Conservation (phyloP, 2,797 vertebrate species). For the Halcyon smyrnensis region DNA sequence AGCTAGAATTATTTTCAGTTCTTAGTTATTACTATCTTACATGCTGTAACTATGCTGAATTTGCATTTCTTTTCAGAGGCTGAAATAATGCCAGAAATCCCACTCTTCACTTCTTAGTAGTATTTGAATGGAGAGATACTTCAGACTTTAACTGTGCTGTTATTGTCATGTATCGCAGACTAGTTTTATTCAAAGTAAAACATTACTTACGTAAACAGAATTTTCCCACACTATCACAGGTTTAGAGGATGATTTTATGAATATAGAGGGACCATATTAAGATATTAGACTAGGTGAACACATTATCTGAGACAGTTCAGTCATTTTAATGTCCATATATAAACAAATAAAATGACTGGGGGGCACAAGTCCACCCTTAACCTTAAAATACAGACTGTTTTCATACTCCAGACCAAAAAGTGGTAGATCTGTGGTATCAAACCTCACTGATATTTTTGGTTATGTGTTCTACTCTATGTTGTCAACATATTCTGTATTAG, state of each 20-base stretch:
- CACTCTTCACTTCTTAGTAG: neutral
- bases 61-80: conserved; percentile 1
- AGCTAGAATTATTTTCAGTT: neutral
- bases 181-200: conserved; percentile 13
- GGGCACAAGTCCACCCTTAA: neutral
- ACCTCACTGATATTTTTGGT: neutral
- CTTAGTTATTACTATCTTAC: neutral
- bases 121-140: neutral
- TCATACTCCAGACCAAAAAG: neutral
- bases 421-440: neutral
- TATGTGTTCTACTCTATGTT: neutral
- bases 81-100: neutral
- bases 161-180: neutral
- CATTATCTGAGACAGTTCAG: neutral
- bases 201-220: neutral
- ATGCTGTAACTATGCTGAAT: neutral
- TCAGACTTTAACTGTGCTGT: neutral
- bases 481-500: neutral
- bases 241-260: neutral
- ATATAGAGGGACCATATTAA: neutral
- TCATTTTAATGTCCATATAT: neutral
- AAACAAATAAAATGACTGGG: neutral
- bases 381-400: neutral
- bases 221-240: neutral
- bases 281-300: neutral